Evolutionary conservation across 2,797 vertebrate species (phyloP).

Genomic region (Spheniscus humboldti): DNA sequence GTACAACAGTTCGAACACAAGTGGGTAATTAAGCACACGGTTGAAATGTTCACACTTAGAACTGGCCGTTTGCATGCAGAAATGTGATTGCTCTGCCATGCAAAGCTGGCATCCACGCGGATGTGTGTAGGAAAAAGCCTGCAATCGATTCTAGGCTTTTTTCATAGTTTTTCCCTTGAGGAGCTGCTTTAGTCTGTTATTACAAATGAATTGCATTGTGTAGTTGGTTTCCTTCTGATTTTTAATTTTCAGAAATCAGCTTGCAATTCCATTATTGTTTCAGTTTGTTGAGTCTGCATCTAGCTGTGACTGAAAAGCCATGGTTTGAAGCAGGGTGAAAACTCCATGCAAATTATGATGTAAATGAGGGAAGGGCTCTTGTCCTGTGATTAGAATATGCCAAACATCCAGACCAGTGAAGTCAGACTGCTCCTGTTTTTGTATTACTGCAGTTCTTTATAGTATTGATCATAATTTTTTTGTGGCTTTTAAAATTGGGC

Average conservation of each 20-base stretch:
- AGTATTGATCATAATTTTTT: neutral
- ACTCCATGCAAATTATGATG: neutral
- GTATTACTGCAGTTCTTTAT: neutral
- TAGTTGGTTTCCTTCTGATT: neutral
- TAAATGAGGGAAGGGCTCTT: neutral
- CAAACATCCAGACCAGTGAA: neutral
- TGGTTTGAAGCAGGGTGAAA: neutral
- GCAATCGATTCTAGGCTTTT: neutral
- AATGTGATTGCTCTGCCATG: neutral
- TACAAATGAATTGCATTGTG: neutral
- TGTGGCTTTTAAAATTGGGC: neutral
- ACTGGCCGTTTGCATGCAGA: neutral
- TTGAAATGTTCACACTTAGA: neutral
- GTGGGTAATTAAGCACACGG: neutral
- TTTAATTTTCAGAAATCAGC: neutral
- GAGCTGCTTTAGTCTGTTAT: neutral
- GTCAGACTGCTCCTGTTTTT: neutral
- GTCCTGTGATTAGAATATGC: neutral
- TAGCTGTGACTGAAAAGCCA: neutral
- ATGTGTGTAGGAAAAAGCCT: neutral
- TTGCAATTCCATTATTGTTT: neutral
- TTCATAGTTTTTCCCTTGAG: neutral
- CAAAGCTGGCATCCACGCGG: neutral
- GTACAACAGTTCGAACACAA: neutral
- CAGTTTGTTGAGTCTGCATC: neutral